Evolutionary conservation across 2,113 vertebrate species (phyloP), one percentile per base, ranked within the genome.

Genomic region (Hyaena hyaena): DNA sequence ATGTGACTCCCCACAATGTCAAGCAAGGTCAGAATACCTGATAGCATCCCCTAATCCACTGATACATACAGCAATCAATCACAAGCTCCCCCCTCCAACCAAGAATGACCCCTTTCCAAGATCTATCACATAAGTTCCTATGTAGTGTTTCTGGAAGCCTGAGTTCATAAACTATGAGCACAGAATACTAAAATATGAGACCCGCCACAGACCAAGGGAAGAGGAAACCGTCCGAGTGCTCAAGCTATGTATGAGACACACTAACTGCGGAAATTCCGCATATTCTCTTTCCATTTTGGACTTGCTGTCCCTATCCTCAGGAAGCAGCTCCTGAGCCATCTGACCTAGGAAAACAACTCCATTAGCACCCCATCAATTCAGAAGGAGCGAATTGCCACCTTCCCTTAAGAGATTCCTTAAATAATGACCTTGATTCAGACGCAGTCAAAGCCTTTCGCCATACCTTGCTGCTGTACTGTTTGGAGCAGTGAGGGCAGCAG

Each of bases 391-490:
- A 31, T 4, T 19, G 61, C 7, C 43, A 2, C 8, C 88, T 74
- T 31, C 82, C 23, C 21, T 61, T n/a, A 28, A 33, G 69, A 68
- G 21, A 39, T 23, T 28, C 35, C 26, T 35, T 12, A 6, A 33
- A 0, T 1, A 8, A 4, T 6, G 19, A 12, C 43, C 53, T 10
- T 21, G 10, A 4, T 5, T 55, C 4, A 3, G 43, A 4, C 0
- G 0, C 55, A 26, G n/a, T 79, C 77, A 17, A 23, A 85, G 26
- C 5, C 9, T 3, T 12, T 0, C 7, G 24, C 33, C 88, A 2
- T 96, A 99, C 99, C 99, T 99, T 99, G 97, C 99, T 99, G 98
- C 99, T 99, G 97, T 99, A 99, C 98, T 99, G 99, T 96, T 99
- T 99, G 98, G 99, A 99, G 76, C 99, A 99, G 98, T 99, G 99